Conservation (phyloP, 2,113 vertebrate species). For the Martes martes region DNA sequence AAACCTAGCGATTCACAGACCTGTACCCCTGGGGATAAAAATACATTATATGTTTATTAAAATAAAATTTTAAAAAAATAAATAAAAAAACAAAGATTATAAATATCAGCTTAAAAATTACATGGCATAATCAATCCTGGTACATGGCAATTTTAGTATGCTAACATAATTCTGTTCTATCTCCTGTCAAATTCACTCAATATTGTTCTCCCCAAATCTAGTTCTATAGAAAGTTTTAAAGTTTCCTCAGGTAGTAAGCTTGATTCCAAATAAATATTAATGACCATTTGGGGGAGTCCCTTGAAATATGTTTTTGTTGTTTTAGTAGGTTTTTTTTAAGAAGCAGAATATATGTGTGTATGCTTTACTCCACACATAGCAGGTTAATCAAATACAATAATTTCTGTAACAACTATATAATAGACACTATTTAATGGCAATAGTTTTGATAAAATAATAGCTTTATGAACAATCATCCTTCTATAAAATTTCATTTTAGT, state of each 20-base stretch:
- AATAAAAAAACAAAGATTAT: not conserved
- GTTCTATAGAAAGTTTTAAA: not conserved
- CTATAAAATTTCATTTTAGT: not conserved
- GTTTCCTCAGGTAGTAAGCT: not conserved
- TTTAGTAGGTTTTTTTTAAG: not conserved
- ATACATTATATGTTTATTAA: no score
- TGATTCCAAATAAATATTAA: not conserved
- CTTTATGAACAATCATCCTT: not conserved
- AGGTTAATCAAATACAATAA: not conserved
- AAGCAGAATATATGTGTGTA: not conserved
- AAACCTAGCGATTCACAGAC: no score
- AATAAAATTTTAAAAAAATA: no score
- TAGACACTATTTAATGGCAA: not conserved
- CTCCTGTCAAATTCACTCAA: not conserved
- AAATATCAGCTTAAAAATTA: conserved; percentile 55
- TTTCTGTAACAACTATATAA: not conserved
- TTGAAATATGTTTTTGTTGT: not conserved
- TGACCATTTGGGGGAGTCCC: not conserved
- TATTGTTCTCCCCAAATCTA: conserved; percentile 10
- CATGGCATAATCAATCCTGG: not conserved
- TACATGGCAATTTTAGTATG: not conserved
- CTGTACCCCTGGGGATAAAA: no score
- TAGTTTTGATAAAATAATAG: not conserved
- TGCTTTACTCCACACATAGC: not conserved
- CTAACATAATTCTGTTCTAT: not conserved